These are phyloP conservation scores for Orussus abietinus DNA, from an alignment of 1,140 invertebrate species.

Conservation along the genomic window DNA sequence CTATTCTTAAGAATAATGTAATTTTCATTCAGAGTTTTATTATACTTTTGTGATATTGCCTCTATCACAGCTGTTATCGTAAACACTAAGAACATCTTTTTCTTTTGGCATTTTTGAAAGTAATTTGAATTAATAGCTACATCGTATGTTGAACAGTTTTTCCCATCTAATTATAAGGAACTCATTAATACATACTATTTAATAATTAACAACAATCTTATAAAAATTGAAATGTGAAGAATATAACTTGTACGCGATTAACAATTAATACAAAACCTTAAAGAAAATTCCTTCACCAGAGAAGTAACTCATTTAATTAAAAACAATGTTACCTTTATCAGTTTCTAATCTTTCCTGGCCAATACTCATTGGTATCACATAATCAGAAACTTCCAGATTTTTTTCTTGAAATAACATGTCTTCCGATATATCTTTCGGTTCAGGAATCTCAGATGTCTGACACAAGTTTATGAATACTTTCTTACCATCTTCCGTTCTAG, in stretches of 20 bases:
- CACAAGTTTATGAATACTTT: constrained; percentile 83
- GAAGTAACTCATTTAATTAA: constrained; percentile 3
- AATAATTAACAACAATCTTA: constrained; percentile 2
- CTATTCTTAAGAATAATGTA: constrained; percentile 60
- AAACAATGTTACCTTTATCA: constrained; percentile 60
- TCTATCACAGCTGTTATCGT: constrained; percentile 40
- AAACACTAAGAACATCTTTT: constrained; percentile 37
- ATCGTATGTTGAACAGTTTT: constrained; percentile 35
- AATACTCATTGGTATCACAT: constrained; percentile 83
- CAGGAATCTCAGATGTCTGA: constrained; percentile 69
- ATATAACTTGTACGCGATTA: not conserved
- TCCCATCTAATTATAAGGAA: constrained; percentile 29
- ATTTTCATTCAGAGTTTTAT: constrained; percentile 41
- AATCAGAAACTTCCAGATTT: constrained; percentile 68
- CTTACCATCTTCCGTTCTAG: constrained; percentile 61
- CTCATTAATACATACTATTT: not conserved
- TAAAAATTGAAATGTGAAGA: constrained; percentile 7
- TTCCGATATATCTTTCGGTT: constrained; percentile 76
- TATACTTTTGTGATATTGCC: constrained; percentile 38
- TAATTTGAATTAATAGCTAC: constrained; percentile 43
- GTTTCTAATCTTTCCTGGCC: constrained; percentile 71
- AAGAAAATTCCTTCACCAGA: not conserved
- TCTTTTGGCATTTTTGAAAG: constrained; percentile 40
- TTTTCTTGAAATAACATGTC: constrained; percentile 68
- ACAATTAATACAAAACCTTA: not conserved